Conservation (phyloP, 1,140 invertebrate species). For the Caenorhabditis latens region DNA sequence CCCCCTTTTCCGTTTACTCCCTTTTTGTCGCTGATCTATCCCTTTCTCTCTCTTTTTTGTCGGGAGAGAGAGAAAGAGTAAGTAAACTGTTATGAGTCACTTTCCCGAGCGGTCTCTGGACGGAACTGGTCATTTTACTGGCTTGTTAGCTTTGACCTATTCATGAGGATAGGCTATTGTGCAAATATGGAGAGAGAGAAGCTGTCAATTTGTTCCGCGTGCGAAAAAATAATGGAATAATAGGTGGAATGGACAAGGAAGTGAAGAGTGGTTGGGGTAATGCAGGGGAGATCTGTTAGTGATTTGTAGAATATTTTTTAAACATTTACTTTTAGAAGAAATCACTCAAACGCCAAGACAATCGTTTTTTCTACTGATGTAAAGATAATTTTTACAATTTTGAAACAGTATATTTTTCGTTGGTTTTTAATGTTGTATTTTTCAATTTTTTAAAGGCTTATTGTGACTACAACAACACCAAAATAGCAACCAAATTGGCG, state of each 20-base stretch:
- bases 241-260: background rate
- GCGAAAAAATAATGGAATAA: too few species aligned
- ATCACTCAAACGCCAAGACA: too few species aligned
- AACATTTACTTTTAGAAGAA: too few species aligned
- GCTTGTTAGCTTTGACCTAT: background rate
- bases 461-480: too few species aligned
- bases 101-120: background rate
- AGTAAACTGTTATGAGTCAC: conserved; percentile 5
- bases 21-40: conserved; percentile 13
- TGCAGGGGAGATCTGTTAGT: too few species aligned
- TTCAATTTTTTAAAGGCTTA: too few species aligned
- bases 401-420: too few species aligned
- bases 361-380: too few species aligned
- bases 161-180: background rate
- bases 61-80: background rate
- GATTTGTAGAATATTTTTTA: too few species aligned
- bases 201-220: conserved; percentile 24
- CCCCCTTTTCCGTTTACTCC: background rate
- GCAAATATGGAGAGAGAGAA: background rate
- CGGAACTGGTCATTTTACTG: background rate
- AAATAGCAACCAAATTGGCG: too few species aligned
- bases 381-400: too few species aligned
- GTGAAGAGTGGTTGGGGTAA: background rate
- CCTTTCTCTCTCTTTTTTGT: background rate
- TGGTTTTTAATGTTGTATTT: too few species aligned